Percentiles rank a stretch among this genome's conserved stretches.
phyloP scores from a whole-genome alignment of 2,113 vertebrate species.

The Eretmochelys imbricata region DNA sequence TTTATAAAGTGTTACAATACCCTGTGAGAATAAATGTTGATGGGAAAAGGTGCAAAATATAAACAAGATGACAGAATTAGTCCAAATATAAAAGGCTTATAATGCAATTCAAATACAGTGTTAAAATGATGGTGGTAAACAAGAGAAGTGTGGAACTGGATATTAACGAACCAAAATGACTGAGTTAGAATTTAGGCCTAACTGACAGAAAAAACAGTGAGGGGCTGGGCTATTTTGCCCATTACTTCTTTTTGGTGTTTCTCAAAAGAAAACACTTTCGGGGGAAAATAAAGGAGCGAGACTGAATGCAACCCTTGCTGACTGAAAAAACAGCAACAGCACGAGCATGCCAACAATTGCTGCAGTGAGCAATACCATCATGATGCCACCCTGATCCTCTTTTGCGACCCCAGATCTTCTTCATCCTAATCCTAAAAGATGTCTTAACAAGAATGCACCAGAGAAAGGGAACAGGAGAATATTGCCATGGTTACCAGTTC shows the following conservation, averaged over 20 bases:
- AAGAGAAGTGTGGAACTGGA: background rate
- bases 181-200: background rate
- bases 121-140: background rate
- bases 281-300: accelerated
- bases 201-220: background rate
- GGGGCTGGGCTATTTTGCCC: background rate
- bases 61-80: background rate
- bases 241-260: background rate
- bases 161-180: background rate
- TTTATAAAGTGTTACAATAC: background rate
- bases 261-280: background rate
- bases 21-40: no score
- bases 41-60: background rate
- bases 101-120: background rate
- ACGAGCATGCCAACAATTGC: background rate
- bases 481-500: background rate
- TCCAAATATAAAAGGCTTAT: background rate
- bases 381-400: background rate
- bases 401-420: background rate
- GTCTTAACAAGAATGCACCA: background rate
- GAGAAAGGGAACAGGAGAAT: background rate
- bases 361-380: background rate
- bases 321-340: background rate
- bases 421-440: background rate
- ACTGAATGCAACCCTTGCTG: background rate